Percentiles rank a stretch among this genome's conserved stretches.
Evolutionary conservation across 2,888 invertebrate genomes (phyloP).

Genomic region (Apodemia mormo): DNA sequence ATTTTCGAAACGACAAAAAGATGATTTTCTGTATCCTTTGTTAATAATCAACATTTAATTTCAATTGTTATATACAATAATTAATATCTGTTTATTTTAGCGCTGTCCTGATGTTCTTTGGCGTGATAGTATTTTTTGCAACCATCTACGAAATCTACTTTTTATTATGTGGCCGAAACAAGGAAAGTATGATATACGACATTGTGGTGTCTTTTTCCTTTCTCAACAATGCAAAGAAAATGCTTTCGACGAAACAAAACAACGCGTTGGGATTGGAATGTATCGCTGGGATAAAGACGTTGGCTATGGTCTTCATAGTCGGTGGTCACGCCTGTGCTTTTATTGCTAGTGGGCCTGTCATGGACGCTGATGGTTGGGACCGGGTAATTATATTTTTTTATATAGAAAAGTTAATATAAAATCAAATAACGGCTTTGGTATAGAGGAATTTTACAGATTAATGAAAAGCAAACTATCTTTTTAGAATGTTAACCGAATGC

Average conservation of each 20-base stretch:
- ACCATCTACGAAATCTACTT: slow-evolving; percentile 74
- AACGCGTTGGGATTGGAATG: slow-evolving; percentile 84
- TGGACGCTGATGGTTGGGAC: slow-evolving; percentile 84
- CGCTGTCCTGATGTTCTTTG: slow-evolving; percentile 68
- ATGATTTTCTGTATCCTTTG: too few relatives aligned
- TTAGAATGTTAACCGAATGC: too few relatives aligned
- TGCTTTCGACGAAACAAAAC: slow-evolving; percentile 79
- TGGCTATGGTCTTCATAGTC: slow-evolving; percentile 86
- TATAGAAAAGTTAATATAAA: too few relatives aligned
- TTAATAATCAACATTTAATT: too few relatives aligned
- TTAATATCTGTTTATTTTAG: slow-evolving; percentile 53
- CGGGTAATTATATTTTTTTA: slow-evolving; percentile 63
- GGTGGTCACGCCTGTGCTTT: slow-evolving; percentile 85
- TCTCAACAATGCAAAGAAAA: slow-evolving; percentile 81
- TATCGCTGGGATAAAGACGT: slow-evolving; percentile 84
- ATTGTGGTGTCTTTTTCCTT: slow-evolving; percentile 80
- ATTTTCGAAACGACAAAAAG: too few relatives aligned
- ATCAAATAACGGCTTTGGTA: too few relatives aligned
- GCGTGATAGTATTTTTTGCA: slow-evolving; percentile 64
- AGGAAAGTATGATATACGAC: slow-evolving; percentile 50
- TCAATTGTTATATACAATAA: too few relatives aligned
- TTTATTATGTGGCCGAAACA: slow-evolving; percentile 53
- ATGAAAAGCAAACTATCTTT: too few relatives aligned
- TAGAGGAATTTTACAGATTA: too few relatives aligned
- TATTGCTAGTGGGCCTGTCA: slow-evolving; percentile 84